Conservation (phyloP, 2,888 invertebrate genomes). For the Osedax frankpressi region DNA sequence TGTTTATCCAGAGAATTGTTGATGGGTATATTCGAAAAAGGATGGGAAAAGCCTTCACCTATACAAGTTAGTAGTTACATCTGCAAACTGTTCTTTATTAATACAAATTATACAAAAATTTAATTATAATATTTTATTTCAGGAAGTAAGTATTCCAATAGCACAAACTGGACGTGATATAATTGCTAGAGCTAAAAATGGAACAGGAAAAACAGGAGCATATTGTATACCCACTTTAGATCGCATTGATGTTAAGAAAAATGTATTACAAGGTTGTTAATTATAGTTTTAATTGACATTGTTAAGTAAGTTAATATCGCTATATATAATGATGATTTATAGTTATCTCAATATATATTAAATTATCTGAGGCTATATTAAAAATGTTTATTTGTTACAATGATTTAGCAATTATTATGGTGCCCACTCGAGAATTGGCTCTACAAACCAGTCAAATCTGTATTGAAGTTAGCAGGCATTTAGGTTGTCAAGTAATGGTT, state of each 20-base stretch:
- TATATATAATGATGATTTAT: no score
- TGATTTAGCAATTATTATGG: conserved; percentile 71
- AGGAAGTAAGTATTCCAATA: conserved; percentile 84
- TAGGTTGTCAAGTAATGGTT: conserved; percentile 95
- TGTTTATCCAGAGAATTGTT: conserved; percentile 88
- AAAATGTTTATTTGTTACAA: background rate
- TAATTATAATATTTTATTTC: conserved; percentile 44
- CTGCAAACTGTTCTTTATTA: background rate
- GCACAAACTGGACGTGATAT: conserved; percentile 94
- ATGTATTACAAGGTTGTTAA: conserved; percentile 68
- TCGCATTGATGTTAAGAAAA: conserved; percentile 63
- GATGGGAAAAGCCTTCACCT: conserved; percentile 96
- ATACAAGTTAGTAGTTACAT: conserved; percentile 50
- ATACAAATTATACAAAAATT: background rate
- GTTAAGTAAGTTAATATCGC: no score
- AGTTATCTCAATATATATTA: no score
- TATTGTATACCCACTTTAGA: conserved; percentile 97
- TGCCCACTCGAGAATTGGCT: conserved; percentile 93
- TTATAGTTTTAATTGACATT: background rate
- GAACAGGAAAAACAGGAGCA: conserved; percentile 98
- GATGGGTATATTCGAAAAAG: conserved; percentile 99
- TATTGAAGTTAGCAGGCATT: conserved; percentile 92
- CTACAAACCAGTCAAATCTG: conserved; percentile 98
- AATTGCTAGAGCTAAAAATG: conserved; percentile 95
- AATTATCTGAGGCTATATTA: no score